Base-by-base conservation (phyloP, 2,888 invertebrate species). In the Caenorhabditis wallacei region DNA sequence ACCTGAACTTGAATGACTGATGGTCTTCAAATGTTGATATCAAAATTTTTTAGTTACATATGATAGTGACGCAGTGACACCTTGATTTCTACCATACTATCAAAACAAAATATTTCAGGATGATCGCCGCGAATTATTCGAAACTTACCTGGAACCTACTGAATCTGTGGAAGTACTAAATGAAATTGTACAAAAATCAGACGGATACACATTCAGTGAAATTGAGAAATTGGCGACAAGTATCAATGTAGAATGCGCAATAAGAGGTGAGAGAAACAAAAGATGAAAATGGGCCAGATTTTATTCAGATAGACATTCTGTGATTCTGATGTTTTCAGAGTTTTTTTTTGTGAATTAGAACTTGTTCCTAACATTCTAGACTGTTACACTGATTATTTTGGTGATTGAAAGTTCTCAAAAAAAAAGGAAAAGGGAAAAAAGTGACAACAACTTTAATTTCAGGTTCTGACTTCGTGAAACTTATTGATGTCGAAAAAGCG, bases 201-300 rank as follows among this genome's bases (percentile, higher is more conserved):
- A 82, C 46, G 82, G 82, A 16, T 82, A 76, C 51, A 66, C 69
- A 37, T 78, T 82, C 26, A 68, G 57, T 51, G 82, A 82, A 43
- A 78, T 82, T 51, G 68, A 68, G 20, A 82, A 82, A 56, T 64
- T 82, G 54, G 59, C 82, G 26, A 78, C 68, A 16, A 82, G 72
- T 63, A 72, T 82, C 18, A 78, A 74, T 51, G 71, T 82, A 13
- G 82, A 82, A 53, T 74, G 82, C 40, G 82, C 78, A 3, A 82
- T 82, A 40, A 26, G 74, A 74, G 82, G 82, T 83, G 46, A 48
- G 46, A 48, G 18, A 48, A 48, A 18, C 46, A 48, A 5, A 48
- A 8, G 43, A 16, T n/a, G 22, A 40, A 48, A n/a, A 48, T 48
- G 24, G 51, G 51, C 20, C 51, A 51, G 51, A 51, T 51, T 51